Conservation (phyloP, 2,113 vertebrate species). For the Phyllostomus hastatus region DNA sequence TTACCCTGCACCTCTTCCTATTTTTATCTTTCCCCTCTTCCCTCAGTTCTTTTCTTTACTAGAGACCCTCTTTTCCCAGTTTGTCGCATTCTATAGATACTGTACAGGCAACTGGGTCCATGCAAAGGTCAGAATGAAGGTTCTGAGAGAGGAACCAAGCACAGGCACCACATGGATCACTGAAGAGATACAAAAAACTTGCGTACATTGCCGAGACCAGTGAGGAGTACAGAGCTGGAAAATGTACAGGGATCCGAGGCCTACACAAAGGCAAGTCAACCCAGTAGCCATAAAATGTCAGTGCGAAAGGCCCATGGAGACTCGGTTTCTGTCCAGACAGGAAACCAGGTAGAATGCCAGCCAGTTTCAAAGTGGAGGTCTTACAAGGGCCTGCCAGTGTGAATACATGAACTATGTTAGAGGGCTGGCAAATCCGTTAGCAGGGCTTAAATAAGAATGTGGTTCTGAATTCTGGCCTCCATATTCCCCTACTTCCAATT, state of each 20-base stretch:
- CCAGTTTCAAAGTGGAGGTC: background rate
- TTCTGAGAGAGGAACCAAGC: background rate
- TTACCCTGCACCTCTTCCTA: background rate
- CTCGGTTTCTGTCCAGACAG: background rate
- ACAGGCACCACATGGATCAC: background rate
- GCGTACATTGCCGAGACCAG: background rate
- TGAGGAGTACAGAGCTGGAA: background rate
- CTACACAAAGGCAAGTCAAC: background rate
- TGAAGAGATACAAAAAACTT: background rate
- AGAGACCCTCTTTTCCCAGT: background rate
- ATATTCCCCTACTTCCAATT: background rate
- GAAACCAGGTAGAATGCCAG: background rate
- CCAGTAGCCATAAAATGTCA: background rate
- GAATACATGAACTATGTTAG: background rate
- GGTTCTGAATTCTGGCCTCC: background rate
- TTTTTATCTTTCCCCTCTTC: background rate
- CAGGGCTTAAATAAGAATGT: background rate
- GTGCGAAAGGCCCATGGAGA: background rate
- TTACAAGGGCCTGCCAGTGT: background rate
- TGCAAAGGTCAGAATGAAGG: background rate
- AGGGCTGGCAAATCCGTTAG: background rate
- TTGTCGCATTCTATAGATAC: background rate
- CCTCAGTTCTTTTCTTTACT: background rate
- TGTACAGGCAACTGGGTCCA: no score
- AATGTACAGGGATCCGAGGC: background rate